Conservation (phyloP, 2,797 vertebrate species). For the Cichlasoma orientale region DNA sequence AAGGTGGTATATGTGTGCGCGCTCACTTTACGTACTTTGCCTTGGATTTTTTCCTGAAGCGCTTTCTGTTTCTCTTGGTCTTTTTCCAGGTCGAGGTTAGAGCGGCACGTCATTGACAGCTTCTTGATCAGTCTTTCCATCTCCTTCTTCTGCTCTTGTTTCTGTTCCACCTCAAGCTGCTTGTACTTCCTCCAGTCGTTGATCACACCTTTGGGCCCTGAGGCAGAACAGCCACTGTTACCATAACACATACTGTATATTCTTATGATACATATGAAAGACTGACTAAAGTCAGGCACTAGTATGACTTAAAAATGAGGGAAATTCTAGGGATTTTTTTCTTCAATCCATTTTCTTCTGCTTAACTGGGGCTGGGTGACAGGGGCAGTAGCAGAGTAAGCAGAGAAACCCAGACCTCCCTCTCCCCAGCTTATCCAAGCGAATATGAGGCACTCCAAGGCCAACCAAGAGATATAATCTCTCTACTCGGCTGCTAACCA, state of each 20-base stretch:
- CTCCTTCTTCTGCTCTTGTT: slow-evolving; percentile 92
- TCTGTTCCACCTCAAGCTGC: slow-evolving; percentile 95
- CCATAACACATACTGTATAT: not conserved
- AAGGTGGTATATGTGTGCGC: not conserved
- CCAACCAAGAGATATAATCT: too few species aligned
- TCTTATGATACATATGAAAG: not conserved
- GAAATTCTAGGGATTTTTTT: not conserved
- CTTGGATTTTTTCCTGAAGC: slow-evolving; percentile 90
- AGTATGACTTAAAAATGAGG: not conserved
- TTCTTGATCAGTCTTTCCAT: slow-evolving; percentile 95
- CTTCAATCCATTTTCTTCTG: too few species aligned
- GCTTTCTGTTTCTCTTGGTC: slow-evolving; percentile 89
- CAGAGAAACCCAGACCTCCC: too few species aligned
- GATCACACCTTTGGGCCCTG: slow-evolving; percentile 97
- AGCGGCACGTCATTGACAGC: slow-evolving; percentile 93
- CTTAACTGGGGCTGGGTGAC: too few species aligned
- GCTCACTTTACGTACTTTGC: slow-evolving; percentile 84
- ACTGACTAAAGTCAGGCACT: not conserved
- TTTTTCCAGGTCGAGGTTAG: slow-evolving; percentile 90
- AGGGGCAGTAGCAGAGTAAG: too few species aligned
- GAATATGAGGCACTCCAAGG: too few species aligned
- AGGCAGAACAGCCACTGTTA: not conserved
- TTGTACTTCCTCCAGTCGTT: slow-evolving; percentile 98
- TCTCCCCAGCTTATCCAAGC: too few species aligned
- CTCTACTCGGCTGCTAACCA: too few species aligned